Evolutionary conservation across 2,888 invertebrate species (phyloP), one percentile per base, ranked within the genome.

Genomic region (Lapara coniferarum): DNA sequence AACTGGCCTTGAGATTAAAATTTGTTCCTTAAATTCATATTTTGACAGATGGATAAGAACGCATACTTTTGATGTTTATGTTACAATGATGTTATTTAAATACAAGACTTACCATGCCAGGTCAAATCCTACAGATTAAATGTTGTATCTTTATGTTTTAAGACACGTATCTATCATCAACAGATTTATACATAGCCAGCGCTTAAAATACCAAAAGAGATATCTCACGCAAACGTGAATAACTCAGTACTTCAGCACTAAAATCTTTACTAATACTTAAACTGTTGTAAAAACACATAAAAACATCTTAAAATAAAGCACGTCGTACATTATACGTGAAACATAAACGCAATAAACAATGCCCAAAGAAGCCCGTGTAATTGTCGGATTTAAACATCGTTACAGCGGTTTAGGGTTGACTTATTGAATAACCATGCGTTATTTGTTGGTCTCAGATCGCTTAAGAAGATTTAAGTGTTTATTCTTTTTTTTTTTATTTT

Each of bases 231-330:
- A 58, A 37, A 46, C 59, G 63, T 46, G 63, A 49, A 75, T 76
- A 73, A 71, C 49, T 68, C 73, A 74, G 73, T 71, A 68, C 73
- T 71, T 57, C 67, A 44, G 74, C 70, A 75, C 69, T 66, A 73
- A 74, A 78, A 81, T 78, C 76, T 73, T 68, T 74, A 73, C 78
- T 77, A 80, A 75, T 73, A 76, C 77, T 70, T 76, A 52, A 77
- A 85, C 85, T 85, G 84, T 84, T 87, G 88, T 85, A 79, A 85
- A 89, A 89, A 89, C 88, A 89, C 85, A 89, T 89, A 85, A 89
- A 88, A 80, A 77, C 76, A 69, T 69, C 81, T 79, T 73, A 85
- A 89, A 89, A 89, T 89, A 88, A 83, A 81, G 79, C 84, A 80
- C 78, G 69, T 78, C 82, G 77, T 78, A 80, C 75, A 79, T 81